These are phyloP conservation scores for Macrophya annulata DNA, from an alignment of 2,888 invertebrate species.

Conservation along the genomic window DNA sequence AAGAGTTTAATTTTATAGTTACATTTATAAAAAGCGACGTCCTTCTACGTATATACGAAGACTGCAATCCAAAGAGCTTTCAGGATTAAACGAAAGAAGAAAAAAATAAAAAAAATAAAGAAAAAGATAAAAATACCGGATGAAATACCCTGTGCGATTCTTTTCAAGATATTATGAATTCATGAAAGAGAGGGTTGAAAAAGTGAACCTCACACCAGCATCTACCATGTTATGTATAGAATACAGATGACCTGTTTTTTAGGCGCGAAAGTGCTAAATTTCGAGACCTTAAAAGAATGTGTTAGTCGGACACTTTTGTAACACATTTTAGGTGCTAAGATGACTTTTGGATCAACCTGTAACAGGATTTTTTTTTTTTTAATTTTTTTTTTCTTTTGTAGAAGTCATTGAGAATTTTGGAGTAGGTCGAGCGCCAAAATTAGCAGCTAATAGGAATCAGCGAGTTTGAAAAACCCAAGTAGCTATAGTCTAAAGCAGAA, in stretches of 20 bases:
- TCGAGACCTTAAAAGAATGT: background rate
- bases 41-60: background rate
- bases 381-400: background rate
- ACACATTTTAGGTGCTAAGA: background rate
- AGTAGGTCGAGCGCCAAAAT: background rate
- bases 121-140: background rate
- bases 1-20: slow-evolving; percentile 5
- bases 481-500: no score
- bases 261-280: slow-evolving; percentile 1
- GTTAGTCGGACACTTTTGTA: background rate
- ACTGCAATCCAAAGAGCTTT: slow-evolving; percentile 22
- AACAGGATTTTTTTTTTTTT: background rate
- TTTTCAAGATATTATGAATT: slow-evolving; percentile 36
- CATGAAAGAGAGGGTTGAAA: slow-evolving; percentile 37
- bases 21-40: background rate
- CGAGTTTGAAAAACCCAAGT: background rate
- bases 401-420: background rate
- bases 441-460: background rate
- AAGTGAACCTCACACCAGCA: background rate
- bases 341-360: background rate
- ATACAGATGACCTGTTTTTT: slow-evolving; percentile 31
- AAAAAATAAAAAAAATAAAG: background rate
- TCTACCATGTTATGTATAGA: slow-evolving; percentile 31
- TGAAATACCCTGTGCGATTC: slow-evolving; percentile 10
- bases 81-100: background rate